Evolutionary conservation across 2,888 invertebrate genomes (phyloP).

Genomic region (Dusona sp.): DNA sequence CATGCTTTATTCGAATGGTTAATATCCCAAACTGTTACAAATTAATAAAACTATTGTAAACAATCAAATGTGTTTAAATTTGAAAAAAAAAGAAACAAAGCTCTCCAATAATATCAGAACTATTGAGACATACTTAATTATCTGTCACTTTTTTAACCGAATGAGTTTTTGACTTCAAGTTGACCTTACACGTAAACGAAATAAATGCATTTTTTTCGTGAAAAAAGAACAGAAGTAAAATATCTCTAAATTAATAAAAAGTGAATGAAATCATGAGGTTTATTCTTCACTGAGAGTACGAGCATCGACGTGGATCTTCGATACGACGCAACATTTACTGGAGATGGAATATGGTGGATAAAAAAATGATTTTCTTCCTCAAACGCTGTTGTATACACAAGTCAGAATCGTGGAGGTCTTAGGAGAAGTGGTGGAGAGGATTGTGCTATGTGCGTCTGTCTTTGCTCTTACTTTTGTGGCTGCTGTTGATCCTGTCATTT

Average conservation of each 20-base stretch:
- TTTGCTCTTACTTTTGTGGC: slow-evolving; percentile 42
- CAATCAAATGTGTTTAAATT: background rate
- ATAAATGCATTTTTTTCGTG: background rate
- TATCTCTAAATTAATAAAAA: slow-evolving; percentile 25
- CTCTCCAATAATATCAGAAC: background rate
- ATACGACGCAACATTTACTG: slow-evolving; percentile 2
- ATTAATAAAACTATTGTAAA: background rate
- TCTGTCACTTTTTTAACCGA: background rate
- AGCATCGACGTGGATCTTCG: slow-evolving; percentile 60
- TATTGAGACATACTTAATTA: background rate
- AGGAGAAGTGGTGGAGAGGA: slow-evolving; percentile 49
- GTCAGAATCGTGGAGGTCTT: slow-evolving; percentile 12
- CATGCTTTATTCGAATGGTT: background rate
- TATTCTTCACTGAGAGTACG: slow-evolving; percentile 22
- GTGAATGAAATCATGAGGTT: slow-evolving; percentile 49
- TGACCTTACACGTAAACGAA: no score
- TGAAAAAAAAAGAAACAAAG: background rate
- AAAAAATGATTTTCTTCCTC: slow-evolving; percentile 61
- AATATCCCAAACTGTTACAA: background rate
- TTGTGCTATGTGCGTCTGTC: slow-evolving; percentile 35
- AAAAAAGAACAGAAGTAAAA: background rate
- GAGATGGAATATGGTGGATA: slow-evolving; percentile 7
- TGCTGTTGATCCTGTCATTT: slow-evolving; percentile 27
- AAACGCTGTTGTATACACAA: slow-evolving; percentile 45
- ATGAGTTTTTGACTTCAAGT: background rate